Percentiles rank a stretch among this genome's conserved stretches.
Conservation (phyloP, 2,888 invertebrate genomes). For the Thumatha senex region DNA sequence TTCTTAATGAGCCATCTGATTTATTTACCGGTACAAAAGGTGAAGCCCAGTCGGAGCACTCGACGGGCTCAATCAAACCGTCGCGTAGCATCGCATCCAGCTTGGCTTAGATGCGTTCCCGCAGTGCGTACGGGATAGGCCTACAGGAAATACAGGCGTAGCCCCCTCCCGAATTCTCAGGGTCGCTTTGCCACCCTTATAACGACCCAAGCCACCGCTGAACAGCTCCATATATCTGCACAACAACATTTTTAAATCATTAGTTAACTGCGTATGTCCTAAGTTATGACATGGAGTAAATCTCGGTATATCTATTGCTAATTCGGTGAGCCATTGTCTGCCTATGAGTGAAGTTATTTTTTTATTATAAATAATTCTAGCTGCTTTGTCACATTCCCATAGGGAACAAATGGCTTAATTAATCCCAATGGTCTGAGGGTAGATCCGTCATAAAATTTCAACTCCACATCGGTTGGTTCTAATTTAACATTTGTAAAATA, state of each 20-base stretch:
- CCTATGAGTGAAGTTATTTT: slow-evolving; percentile 21
- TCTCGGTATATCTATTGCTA: neutral
- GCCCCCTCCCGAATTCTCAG: no score
- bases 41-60: neutral
- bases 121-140: neutral
- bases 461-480: slow-evolving; percentile 5
- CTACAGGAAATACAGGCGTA: neutral
- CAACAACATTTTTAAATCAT: neutral
- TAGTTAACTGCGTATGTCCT: neutral
- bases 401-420: slow-evolving; percentile 12
- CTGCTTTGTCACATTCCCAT: neutral
- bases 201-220: neutral
- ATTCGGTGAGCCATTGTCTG: slow-evolving; percentile 21
- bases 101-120: neutral
- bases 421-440: slow-evolving; percentile 19
- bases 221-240: neutral
- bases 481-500: slow-evolving; percentile 13
- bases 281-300: neutral
- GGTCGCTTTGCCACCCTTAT: neutral
- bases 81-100: neutral
- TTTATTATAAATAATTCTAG: slow-evolving; percentile 20
- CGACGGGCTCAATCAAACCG: neutral
- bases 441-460: slow-evolving; percentile 22
- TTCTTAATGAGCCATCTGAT: neutral
- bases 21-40: neutral